Percentiles rank a stretch among this genome's conserved stretches.
phyloP scores from a whole-genome alignment of 1,140 invertebrate genomes.

The Orius insidiosus region DNA sequence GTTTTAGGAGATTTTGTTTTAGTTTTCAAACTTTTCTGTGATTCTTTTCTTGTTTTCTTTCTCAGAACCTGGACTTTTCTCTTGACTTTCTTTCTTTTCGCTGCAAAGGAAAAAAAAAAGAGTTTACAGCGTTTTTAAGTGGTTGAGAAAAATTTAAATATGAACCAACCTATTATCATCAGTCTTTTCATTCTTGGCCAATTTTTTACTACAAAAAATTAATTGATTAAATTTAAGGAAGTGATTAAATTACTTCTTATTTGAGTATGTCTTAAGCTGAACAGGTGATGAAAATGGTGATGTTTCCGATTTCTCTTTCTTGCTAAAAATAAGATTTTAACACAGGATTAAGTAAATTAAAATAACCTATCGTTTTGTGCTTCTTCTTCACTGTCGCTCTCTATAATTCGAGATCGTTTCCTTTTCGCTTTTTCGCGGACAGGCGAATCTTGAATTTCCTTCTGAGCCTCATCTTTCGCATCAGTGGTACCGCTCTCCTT shows the following conservation, averaged over 20 bases:
- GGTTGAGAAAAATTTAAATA: too few species aligned
- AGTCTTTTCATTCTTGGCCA: too few species aligned
- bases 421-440: conserved; percentile 4
- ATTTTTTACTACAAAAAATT: background rate
- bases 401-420: conserved; percentile 8
- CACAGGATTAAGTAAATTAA: background rate
- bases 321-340: background rate
- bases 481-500: too few species aligned
- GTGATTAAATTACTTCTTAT: background rate
- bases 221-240: background rate
- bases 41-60: background rate
- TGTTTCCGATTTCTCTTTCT: background rate
- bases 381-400: conserved; percentile 15
- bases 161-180: too few species aligned
- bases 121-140: too few species aligned
- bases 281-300: too few species aligned
- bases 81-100: too few species aligned
- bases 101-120: too few species aligned
- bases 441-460: conserved; percentile 1
- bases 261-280: background rate
- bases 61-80: background rate
- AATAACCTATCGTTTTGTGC: background rate
- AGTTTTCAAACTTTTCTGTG: background rate
- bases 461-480: background rate
- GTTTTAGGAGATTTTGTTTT: conserved; percentile 2